A percentile compares a stretch with the other conserved stretches of the same genome.
These are phyloP conservation scores for Pelagia noctiluca DNA, from an alignment of 30 jellyfish, hydroid and myxozoan genomes.

Conservation along the genomic window DNA sequence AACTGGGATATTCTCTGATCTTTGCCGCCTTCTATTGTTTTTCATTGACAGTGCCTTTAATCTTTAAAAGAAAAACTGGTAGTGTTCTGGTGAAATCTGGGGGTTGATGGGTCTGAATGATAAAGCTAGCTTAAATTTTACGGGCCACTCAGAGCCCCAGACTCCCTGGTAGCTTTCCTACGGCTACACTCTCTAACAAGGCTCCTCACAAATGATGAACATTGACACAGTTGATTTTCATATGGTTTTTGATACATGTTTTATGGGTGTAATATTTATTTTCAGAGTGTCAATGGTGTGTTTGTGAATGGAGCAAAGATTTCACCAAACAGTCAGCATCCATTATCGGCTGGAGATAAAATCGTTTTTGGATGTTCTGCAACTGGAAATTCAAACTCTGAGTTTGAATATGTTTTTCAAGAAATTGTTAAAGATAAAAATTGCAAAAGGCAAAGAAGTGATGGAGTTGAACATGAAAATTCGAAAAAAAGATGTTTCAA, in stretches of 20 bases:
- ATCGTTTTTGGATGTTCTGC: conserved; percentile 92
- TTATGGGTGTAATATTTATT: neutral
- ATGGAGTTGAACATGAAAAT: neutral
- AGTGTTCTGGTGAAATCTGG: neutral
- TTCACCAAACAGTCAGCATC: conserved; percentile 64
- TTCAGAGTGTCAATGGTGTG: conserved; percentile 96
- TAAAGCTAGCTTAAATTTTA: neutral
- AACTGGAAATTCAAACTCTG: conserved; percentile 66
- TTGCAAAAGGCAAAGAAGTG: conserved; percentile 21
- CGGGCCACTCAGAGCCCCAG: neutral
- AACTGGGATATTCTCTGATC: no score
- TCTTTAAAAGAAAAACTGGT: neutral
- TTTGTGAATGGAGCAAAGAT: conserved; percentile 76
- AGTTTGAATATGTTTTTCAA: conserved; percentile 90
- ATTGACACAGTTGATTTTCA: neutral
- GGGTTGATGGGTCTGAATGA: neutral
- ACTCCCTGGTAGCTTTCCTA: neutral
- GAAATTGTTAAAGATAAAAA: conserved; percentile 14
- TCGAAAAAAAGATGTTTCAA: conserved; percentile 6
- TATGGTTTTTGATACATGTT: neutral
- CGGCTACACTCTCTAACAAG: neutral
- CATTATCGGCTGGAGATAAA: conserved; percentile 74
- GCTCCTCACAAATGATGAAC: neutral
- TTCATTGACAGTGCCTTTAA: no score
- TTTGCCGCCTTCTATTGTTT: no score